Percentiles rank a stretch among this genome's conserved stretches.
Evolutionary conservation across 2,113 vertebrate species (phyloP).

Genomic region (Eupsittula cactorum): DNA sequence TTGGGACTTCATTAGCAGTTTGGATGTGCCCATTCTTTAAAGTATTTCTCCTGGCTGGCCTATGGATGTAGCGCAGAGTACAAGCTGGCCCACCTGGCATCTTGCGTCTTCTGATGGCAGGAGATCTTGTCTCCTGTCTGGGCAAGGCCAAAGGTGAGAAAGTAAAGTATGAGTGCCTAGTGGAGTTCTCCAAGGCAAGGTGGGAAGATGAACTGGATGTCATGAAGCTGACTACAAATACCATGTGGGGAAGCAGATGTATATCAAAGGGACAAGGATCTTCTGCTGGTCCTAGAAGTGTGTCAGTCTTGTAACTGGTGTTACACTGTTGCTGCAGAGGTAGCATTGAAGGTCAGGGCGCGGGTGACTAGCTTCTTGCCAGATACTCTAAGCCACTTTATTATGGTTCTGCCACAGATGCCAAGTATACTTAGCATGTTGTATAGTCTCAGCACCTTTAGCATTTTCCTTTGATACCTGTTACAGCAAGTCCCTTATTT

Average conservation of each 20-base stretch:
- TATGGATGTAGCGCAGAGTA: not conserved
- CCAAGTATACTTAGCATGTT: not conserved
- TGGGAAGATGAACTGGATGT: not conserved
- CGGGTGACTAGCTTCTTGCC: not conserved
- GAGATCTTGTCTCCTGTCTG: not conserved
- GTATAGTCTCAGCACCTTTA: not conserved
- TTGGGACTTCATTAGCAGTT: not conserved
- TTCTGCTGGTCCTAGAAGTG: not conserved
- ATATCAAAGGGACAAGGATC: accelerated
- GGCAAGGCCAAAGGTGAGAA: not conserved
- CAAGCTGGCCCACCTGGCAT: not conserved
- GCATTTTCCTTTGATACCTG: not conserved
- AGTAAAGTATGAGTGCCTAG: not conserved
- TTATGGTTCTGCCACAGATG: not conserved
- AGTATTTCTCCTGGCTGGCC: not conserved
- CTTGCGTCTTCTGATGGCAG: not conserved
- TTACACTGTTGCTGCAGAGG: not conserved
- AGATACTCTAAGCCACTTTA: not conserved
- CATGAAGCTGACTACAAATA: not conserved
- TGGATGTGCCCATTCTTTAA: not conserved
- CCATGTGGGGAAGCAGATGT: not conserved
- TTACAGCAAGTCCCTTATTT: not conserved
- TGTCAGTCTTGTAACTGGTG: not conserved
- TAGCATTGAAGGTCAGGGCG: not conserved
- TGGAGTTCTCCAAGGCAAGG: not conserved